Base-by-base conservation (phyloP, 2,888 invertebrate genomes). In the Willowsia nigromaculata region DNA sequence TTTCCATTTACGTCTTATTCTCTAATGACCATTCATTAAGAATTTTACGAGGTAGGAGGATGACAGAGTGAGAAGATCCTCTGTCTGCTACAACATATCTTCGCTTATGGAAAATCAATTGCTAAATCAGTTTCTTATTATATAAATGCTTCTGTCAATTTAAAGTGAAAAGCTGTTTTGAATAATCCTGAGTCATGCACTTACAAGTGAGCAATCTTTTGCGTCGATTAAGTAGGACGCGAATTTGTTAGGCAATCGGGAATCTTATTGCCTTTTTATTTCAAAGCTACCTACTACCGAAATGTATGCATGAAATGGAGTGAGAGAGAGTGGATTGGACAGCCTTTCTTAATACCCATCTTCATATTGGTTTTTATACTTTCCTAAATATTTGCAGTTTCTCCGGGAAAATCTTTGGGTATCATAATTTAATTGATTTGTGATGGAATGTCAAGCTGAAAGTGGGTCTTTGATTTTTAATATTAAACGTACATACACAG, bases 1-100 rank as follows among this genome's bases (percentile, higher is more conserved):
- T 87, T 87, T 82, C 74, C 87, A 87, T 80, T 81, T 85, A 85
- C 71, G 86, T 62, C 62, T 62, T 71, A 30, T 65, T 68, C 40
- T 71, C 22, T 78, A 86, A 81, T 81, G 78, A 53, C 50, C 81
- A 50, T 50, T 87, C 59, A 62, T 87, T 81, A 81, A 56, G 47
- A 13, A 9, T 22, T 85, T 85, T 59, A 59, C 43, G 68, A 85
- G 74, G 4, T 85, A 33, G 30, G 5, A 18, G 15, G 43, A 65
- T 22, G 53, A 59, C 56, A 81, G 30, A 0, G 11, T n/a, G 18
- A 22, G 22, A 25, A 25, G 37, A 33, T 27, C 18, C 5, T 27
- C 25, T 59, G 43, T 33, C 62, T 11, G 25, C 4, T 59, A 11
- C 6, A 27, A 11, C 18, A 59, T 6, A 11, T 59, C n/a, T n/a